Conservation (phyloP, 2,888 invertebrate species). For the Osedax frankpressi region DNA sequence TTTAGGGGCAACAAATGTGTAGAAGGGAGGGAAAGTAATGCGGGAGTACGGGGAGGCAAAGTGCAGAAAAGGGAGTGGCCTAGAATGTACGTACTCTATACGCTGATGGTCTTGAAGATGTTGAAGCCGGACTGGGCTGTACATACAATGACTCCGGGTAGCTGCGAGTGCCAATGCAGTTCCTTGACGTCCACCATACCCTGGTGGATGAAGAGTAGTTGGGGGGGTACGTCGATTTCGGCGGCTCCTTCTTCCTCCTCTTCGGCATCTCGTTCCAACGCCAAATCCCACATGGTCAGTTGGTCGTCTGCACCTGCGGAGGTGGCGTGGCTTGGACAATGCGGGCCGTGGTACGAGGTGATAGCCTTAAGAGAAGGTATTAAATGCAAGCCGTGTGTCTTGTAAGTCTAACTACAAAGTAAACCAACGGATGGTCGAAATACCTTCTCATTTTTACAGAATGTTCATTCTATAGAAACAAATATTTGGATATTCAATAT, state of each 20-base stretch:
- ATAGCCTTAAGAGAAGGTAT: too few relatives aligned
- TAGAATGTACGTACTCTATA: slow-evolving; percentile 48
- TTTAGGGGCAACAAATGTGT: too few relatives aligned
- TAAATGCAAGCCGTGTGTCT: too few relatives aligned
- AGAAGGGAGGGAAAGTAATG: too few relatives aligned
- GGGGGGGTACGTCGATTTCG: slow-evolving; percentile 59
- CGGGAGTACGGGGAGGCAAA: too few relatives aligned
- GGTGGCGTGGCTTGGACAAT: too few relatives aligned
- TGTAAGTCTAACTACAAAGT: too few relatives aligned
- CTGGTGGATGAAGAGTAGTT: slow-evolving; percentile 90
- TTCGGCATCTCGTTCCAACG: slow-evolving; percentile 38
- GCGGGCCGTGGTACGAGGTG: too few relatives aligned
- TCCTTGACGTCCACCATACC: slow-evolving; percentile 96
- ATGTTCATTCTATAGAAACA: too few relatives aligned
- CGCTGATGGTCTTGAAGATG: slow-evolving; percentile 90
- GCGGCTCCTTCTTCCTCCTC: slow-evolving; percentile 24
- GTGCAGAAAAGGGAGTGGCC: not conserved
- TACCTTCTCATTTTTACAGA: too few relatives aligned
- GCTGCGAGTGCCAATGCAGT: slow-evolving; percentile 91
- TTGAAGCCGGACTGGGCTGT: slow-evolving; percentile 92
- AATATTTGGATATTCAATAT: too few relatives aligned
- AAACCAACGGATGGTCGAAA: too few relatives aligned
- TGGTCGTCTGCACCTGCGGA: slow-evolving; percentile 85
- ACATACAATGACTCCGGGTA: slow-evolving; percentile 79
- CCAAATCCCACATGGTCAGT: slow-evolving; percentile 86